Evolutionary conservation across 2,888 invertebrate species (phyloP), one percentile per base, ranked within the genome.

Genomic region (Chloromyia formosa): DNA sequence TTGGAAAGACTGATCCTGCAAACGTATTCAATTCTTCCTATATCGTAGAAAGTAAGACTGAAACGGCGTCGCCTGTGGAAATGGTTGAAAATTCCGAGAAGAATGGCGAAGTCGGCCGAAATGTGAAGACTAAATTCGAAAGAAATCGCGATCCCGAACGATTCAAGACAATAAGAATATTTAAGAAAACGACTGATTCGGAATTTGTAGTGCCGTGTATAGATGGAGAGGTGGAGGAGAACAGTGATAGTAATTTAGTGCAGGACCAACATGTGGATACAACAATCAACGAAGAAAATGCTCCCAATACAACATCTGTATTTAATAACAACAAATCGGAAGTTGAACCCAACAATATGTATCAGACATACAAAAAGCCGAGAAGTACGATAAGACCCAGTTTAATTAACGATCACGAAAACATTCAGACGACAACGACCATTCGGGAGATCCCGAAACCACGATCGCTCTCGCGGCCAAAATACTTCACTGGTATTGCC

Each of bases 91-190:
- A 54, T 56, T 14, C 14, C 54, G 60, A 75, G 56, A 74, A 74
- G 73, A 71, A 42, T 72, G 54, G 58, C 18, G 72, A 75, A 77
- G 16, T 14, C 22, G n/a, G 5, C 1, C 27, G 35, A 23, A 20
- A 45, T 22, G 16, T 22, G 2, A 77, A 76, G 76, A 77, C 77
- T 76, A 79, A 78, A 73, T 68, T 71, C 7, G 82, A 83, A 64
- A 83, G 83, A 16, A 81, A 81, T 69, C 80, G 82, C 16, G 83
- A 85, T 80, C 83, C 84, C 14, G 85, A 85, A 77, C 84, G 85
- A 23, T 85, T 85, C 74, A 85, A 84, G 79, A 85, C 85, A n/a
- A 85, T 85, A 74, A 82, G 84, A 79, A 83, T 85, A 73, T 81
- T 82, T 22, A 83, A 81, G 68, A 78, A 75, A 79, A 77, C 79